A percentile compares a stretch with the other conserved stretches of the same genome.
phyloP scores from a whole-genome alignment of 2,113 vertebrate species.

The Cervus canadensis region DNA sequence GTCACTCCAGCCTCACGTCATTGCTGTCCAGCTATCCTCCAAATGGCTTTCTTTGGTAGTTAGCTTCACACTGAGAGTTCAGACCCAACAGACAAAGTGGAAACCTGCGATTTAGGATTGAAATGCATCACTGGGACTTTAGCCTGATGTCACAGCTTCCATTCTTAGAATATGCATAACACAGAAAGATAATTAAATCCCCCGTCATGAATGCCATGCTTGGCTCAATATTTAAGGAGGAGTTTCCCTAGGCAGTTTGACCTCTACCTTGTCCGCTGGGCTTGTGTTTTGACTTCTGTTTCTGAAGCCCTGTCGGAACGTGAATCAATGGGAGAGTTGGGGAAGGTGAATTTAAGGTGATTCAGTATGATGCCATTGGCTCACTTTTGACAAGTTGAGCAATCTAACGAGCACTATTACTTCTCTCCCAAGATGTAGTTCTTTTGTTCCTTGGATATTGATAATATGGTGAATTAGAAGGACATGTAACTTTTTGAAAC shows the following conservation, averaged over 20 bases:
- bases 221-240: not conserved
- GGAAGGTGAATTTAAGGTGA: not conserved
- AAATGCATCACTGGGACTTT: not conserved
- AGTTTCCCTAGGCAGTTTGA: not conserved
- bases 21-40: conserved; percentile 28
- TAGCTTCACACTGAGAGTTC: not conserved
- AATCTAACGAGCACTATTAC: not conserved
- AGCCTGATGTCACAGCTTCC: not conserved
- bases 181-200: conserved; percentile 46
- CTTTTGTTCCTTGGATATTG: not conserved
- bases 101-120: conserved; percentile 23
- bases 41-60: conserved; percentile 30
- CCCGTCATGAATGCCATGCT: not conserved
- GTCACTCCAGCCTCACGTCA: conserved; percentile 23
- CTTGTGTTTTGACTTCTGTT: not conserved
- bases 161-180: conserved; percentile 35
- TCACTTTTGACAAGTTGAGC: not conserved
- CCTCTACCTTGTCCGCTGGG: not conserved
- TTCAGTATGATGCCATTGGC: not conserved
- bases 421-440: not conserved
- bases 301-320: not conserved
- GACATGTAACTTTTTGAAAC: not conserved
- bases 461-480: not conserved
- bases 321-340: not conserved
- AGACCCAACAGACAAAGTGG: not conserved